Base-by-base conservation (phyloP, 2,113 vertebrate species). In the Ophthalmolycus amberensis region DNA sequence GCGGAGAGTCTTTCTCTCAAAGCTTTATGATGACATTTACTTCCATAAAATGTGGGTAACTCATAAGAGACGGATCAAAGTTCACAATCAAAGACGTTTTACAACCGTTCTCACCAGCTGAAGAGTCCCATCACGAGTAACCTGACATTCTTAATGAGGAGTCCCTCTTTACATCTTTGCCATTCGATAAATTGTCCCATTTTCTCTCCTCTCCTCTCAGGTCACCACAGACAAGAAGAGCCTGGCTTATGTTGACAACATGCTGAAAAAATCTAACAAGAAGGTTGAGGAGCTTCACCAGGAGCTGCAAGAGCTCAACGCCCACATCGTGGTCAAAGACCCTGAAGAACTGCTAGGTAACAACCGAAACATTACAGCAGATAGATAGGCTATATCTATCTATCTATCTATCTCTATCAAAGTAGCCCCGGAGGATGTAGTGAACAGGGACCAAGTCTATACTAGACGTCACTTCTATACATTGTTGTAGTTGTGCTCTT, bases 221-320 rank as follows among this genome's bases (percentile, higher is more conserved):
- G 98, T 99, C 76, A 99, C 98, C 87, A 99, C 98, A 0, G 98
- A 99, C 94, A 99, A 99, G 95, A 99, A 99, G 95, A 99, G 95
- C 92, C 96, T 99, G 95, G 98, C 98, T 5, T 99, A 99, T 66
- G 98, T 99, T 80, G 98, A 99, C 94, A 98, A 99, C 94, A 97
- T 99, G 96, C 96, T 99, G 91, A 99, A 99, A 94, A 99, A 99
- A 85, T 99, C 97, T 0, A 99, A 97, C 92, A 99, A 99, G 94
- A 99, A 99, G 90, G 95, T 99, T 32, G 97, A 99, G 94, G 97
- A 99, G 82, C 95, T 99, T 46, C 98, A 99, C 90, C 97, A 99
- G 91, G 97, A 98, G 86, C 95, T 99, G 76, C 98, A 99, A 76
- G 98, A 99, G 92, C 94, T 99, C 89, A 97, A 99, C 38, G 98